Percentiles rank a stretch among this genome's conserved stretches.
phyloP scores from a whole-genome alignment of 2,888 invertebrate species.

The Tenthredo amoena region DNA sequence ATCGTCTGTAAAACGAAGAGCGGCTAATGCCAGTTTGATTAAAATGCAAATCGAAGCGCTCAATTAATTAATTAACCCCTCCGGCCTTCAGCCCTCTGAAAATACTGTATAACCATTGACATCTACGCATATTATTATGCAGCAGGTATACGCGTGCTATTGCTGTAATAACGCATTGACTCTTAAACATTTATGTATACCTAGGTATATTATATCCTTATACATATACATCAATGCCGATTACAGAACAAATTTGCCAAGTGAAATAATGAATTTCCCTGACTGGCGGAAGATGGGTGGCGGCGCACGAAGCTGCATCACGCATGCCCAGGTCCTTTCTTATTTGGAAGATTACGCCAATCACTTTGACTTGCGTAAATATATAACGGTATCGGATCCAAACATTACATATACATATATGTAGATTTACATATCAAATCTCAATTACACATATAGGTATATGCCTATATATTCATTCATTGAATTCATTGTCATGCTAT shows the following conservation, averaged over 20 bases:
- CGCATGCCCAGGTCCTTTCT: constrained; percentile 83
- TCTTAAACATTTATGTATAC: too few species aligned
- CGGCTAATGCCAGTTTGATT: not conserved
- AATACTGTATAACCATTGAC: too few species aligned
- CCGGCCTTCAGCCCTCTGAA: too few species aligned
- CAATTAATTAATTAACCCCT: too few species aligned
- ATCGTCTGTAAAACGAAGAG: not conserved
- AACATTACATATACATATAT: not conserved
- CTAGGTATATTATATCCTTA: not conserved
- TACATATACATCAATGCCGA: not conserved
- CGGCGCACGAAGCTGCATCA: constrained; percentile 83
- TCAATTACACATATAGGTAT: not conserved
- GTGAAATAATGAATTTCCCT: constrained; percentile 89
- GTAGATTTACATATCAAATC: not conserved
- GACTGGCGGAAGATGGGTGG: constrained; percentile 83
- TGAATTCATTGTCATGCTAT: too few species aligned
- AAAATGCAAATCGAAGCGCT: not conserved
- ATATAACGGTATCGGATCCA: constrained; percentile 82
- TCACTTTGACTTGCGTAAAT: constrained; percentile 81
- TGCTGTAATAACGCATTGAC: too few species aligned
- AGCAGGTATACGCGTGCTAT: too few species aligned
- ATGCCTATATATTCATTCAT: not conserved
- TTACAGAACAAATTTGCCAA: constrained; percentile 87
- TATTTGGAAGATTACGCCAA: constrained; percentile 85
- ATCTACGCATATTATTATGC: too few species aligned